Evolutionary conservation across 2,797 vertebrate species (phyloP).

Genomic region (Alauda arvensis): DNA sequence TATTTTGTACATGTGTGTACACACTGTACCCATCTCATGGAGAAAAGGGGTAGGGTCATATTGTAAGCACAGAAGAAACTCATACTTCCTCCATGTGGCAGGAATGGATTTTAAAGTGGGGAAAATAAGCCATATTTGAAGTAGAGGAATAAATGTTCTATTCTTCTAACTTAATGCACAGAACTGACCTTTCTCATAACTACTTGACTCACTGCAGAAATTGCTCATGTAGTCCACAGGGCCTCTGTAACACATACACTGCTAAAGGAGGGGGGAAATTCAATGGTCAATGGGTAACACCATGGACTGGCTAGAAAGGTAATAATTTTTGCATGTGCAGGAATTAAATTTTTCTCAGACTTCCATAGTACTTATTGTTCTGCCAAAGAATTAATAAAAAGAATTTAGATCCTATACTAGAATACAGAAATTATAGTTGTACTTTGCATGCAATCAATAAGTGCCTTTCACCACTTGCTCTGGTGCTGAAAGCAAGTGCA

Average conservation of each 20-base stretch:
- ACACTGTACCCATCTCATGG: neutral
- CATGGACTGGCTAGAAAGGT: neutral
- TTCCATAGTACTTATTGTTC: neutral
- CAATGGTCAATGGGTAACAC: neutral
- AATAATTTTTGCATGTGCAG: neutral
- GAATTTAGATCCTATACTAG: neutral
- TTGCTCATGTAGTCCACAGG: neutral
- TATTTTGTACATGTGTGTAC: neutral
- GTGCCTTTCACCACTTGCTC: neutral
- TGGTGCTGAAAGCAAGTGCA: neutral
- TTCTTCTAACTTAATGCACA: neutral
- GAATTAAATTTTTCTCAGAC: neutral
- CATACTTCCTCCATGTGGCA: neutral
- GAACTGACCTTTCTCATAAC: neutral
- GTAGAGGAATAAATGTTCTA: neutral
- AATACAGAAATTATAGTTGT: neutral
- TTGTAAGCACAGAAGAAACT: neutral
- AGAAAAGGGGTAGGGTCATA: neutral
- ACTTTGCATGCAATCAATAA: neutral
- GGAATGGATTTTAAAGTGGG: neutral
- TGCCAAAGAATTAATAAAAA: neutral
- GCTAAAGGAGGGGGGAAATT: neutral
- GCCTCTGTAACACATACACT: neutral
- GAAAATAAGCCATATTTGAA: neutral
- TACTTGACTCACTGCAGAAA: neutral